Conservation (phyloP, 2,797 vertebrate genomes). For the Lates japonicus region DNA sequence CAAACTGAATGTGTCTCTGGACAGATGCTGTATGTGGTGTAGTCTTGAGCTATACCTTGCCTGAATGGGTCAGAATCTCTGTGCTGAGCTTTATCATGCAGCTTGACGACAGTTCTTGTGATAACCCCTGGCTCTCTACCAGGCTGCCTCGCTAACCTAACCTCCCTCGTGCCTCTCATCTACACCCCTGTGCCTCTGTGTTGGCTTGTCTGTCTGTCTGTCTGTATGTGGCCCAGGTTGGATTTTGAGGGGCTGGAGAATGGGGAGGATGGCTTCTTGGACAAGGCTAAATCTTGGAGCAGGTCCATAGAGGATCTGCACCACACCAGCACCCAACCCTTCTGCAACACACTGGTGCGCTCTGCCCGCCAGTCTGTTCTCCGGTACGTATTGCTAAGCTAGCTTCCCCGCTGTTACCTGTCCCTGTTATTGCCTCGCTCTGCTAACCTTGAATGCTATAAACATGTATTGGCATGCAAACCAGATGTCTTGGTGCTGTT, state of each 20-base stretch:
- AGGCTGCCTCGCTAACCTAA: slow-evolving; percentile 74
- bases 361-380: slow-evolving; percentile 95
- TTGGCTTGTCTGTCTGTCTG: slow-evolving; percentile 71
- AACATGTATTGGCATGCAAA: slow-evolving; percentile 65
- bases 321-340: slow-evolving; percentile 90
- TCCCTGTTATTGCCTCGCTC: slow-evolving; percentile 67
- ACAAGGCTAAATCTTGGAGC: slow-evolving; percentile 96
- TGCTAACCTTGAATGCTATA: slow-evolving; percentile 63
- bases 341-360: slow-evolving; percentile 96
- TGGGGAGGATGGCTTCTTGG: slow-evolving; percentile 92
- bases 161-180: slow-evolving; percentile 72
- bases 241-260: slow-evolving; percentile 97
- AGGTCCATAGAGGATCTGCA: slow-evolving; percentile 99
- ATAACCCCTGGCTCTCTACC: slow-evolving; percentile 73
- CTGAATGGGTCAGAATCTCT: slow-evolving; percentile 58
- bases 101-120: slow-evolving; percentile 71
- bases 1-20: slow-evolving; percentile 61
- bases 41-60: slow-evolving; percentile 58
- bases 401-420: slow-evolving; percentile 75
- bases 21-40: slow-evolving; percentile 47
- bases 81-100: slow-evolving; percentile 77
- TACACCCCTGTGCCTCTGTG: slow-evolving; percentile 65
- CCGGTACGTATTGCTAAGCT: slow-evolving; percentile 92
- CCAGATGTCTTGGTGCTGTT: slow-evolving; percentile 25
- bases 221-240: slow-evolving; percentile 89